A percentile compares a stretch with the other conserved stretches of the same genome.
Evolutionary conservation across 2,113 vertebrate genomes (phyloP).

Genomic region (Albula goreensis): DNA sequence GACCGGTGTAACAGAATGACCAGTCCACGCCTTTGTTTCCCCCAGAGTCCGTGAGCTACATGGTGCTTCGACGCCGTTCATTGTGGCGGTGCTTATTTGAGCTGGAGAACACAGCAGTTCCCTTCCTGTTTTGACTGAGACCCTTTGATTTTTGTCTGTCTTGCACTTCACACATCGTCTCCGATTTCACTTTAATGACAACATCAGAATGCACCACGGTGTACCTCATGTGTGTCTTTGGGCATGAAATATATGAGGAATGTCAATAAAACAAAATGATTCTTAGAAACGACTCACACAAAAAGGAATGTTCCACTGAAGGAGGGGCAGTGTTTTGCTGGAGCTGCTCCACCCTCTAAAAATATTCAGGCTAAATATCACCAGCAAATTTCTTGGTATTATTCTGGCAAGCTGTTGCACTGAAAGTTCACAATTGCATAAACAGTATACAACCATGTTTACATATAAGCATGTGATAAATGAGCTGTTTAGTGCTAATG

Average conservation of each 20-base stretch:
- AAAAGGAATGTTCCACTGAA: not conserved
- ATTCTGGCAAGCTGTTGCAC: not conserved
- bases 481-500: not conserved
- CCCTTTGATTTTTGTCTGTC: not conserved
- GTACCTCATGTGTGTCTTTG: not conserved
- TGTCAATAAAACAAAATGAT: not conserved
- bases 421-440: not conserved
- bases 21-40: not conserved
- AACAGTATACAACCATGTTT: not conserved
- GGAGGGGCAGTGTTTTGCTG: constrained; percentile 1
- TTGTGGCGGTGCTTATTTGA: not conserved
- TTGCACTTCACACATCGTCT: not conserved
- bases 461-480: not conserved
- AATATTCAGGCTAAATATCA: not conserved
- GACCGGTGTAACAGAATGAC: not conserved
- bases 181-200: not conserved
- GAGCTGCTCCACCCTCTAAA: not conserved
- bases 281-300: not conserved
- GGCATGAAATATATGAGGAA: not conserved
- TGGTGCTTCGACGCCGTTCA: not conserved
- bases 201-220: not conserved
- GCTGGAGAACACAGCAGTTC: not conserved
- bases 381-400: not conserved
- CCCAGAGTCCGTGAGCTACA: not conserved
- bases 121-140: constrained; percentile 10